phyloP scores from a whole-genome alignment of 1,140 invertebrate species.

The Diachasma alloeum region DNA sequence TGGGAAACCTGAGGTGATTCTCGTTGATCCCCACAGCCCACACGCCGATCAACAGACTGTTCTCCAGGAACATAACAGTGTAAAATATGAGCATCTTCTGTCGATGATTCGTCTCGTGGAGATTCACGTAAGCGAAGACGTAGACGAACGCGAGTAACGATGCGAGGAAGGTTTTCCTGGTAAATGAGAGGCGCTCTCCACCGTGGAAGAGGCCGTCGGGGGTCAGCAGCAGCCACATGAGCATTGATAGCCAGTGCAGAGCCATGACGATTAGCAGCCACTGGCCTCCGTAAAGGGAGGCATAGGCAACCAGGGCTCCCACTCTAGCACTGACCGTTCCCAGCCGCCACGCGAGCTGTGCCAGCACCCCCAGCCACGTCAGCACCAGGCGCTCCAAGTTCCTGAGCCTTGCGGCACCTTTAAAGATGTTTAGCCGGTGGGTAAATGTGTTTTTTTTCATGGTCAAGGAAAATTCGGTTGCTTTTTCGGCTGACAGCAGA shows the following conservation, averaged over 20 bases:
- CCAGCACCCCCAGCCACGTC: constrained; percentile 85
- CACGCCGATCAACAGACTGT: constrained; percentile 77
- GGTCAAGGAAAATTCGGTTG: no score
- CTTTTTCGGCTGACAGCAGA: no score
- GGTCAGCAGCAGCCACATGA: constrained; percentile 82
- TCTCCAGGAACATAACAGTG: constrained; percentile 91
- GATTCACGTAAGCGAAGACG: constrained; percentile 89
- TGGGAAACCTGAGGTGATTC: constrained; percentile 46
- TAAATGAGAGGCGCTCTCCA: constrained; percentile 73
- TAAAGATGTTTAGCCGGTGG: no score
- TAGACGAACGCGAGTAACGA: constrained; percentile 86
- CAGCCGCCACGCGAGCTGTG: constrained; percentile 80
- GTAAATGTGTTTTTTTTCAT: no score
- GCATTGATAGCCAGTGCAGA: constrained; percentile 85
- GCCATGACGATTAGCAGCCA: constrained; percentile 79
- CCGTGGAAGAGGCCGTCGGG: constrained; percentile 84
- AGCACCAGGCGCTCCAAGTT: constrained; percentile 85
- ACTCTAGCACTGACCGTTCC: constrained; percentile 87
- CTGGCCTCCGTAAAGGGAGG: constrained; percentile 75
- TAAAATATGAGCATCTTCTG: constrained; percentile 89
- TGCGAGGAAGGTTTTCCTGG: constrained; percentile 74
- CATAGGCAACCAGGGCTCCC: constrained; percentile 84
- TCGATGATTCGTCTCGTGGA: constrained; percentile 81
- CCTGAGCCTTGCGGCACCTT: constrained; percentile 78
- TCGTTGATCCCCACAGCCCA: constrained; percentile 71